phyloP scores from a whole-genome alignment of 2,113 vertebrate genomes.

The Delphinus delphis region DNA sequence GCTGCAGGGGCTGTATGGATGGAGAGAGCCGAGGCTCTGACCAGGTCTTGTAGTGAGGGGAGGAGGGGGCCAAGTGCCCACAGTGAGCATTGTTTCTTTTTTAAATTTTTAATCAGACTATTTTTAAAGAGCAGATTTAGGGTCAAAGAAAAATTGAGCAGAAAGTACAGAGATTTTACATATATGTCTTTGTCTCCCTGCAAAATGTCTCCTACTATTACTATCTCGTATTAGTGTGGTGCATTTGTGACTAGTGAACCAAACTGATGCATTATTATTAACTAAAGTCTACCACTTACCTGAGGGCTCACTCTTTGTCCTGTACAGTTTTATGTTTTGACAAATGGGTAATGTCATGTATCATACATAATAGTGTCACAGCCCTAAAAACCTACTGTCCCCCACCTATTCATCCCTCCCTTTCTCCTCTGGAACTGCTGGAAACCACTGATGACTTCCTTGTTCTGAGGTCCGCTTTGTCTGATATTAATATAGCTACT shows the following conservation, averaged over 20 bases:
- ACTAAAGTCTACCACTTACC: not conserved
- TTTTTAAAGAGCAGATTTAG: not conserved
- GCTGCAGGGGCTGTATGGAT: rapidly evolving
- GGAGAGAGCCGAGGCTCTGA: not conserved
- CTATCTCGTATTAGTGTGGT: not conserved
- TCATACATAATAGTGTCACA: not conserved
- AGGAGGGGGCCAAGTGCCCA: not conserved
- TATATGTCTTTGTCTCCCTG: not conserved
- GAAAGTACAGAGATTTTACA: not conserved
- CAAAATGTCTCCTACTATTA: not conserved
- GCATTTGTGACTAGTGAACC: not conserved
- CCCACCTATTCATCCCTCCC: not conserved
- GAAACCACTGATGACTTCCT: not conserved
- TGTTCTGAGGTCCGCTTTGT: not conserved
- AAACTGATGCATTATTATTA: not conserved
- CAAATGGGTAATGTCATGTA: not conserved
- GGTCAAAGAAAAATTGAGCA: not conserved
- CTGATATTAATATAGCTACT: not conserved
- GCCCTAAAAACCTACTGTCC: not conserved
- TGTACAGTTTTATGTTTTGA: not conserved
- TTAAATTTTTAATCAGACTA: not conserved
- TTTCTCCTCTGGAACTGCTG: not conserved
- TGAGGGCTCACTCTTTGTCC: not conserved
- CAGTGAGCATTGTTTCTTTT: not conserved
- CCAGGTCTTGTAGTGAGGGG: not conserved